phyloP scores from a whole-genome alignment of 1,140 invertebrate genomes.

The Diprion similis region DNA sequence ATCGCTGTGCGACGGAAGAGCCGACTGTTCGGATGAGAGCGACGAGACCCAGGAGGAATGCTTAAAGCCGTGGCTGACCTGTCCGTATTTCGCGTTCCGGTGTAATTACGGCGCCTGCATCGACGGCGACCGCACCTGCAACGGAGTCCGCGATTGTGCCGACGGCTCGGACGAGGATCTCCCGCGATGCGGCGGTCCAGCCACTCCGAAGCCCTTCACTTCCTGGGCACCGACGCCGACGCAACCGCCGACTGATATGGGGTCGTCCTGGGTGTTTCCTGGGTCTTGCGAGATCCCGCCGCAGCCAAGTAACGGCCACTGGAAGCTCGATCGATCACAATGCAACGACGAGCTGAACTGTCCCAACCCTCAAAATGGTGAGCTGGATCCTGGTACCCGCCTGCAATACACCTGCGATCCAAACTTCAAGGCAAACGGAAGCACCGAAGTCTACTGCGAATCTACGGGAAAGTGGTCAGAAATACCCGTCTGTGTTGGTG shows the following conservation, averaged over 20 bases:
- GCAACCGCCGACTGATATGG: slow-evolving; percentile 11
- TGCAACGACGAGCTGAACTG: slow-evolving; percentile 38
- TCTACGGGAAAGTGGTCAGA: slow-evolving; percentile 43
- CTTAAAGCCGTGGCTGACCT: slow-evolving; percentile 48
- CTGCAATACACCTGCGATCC: slow-evolving; percentile 47
- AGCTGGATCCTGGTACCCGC: slow-evolving; percentile 39
- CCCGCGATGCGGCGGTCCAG: slow-evolving; percentile 38
- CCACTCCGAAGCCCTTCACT: neutral
- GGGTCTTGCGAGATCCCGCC: slow-evolving; percentile 40
- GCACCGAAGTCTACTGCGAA: slow-evolving; percentile 41
- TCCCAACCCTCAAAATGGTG: slow-evolving; percentile 15
- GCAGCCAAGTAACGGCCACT: slow-evolving; percentile 46
- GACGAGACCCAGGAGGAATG: slow-evolving; percentile 68
- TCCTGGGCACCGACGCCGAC: neutral
- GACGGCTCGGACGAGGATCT: slow-evolving; percentile 52
- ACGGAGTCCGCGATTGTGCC: slow-evolving; percentile 68
- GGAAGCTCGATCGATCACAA: slow-evolving; percentile 41
- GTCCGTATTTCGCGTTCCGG: slow-evolving; percentile 60
- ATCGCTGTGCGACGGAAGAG: slow-evolving; percentile 62
- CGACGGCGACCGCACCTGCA: slow-evolving; percentile 60
- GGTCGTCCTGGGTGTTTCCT: neutral
- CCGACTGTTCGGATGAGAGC: slow-evolving; percentile 63
- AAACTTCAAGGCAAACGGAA: slow-evolving; percentile 40
- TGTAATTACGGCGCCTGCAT: slow-evolving; percentile 71
- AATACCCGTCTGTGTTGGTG: slow-evolving; percentile 48